Evolutionary conservation across 2,113 vertebrate genomes (phyloP).

Genomic region (Rissa tridactyla): DNA sequence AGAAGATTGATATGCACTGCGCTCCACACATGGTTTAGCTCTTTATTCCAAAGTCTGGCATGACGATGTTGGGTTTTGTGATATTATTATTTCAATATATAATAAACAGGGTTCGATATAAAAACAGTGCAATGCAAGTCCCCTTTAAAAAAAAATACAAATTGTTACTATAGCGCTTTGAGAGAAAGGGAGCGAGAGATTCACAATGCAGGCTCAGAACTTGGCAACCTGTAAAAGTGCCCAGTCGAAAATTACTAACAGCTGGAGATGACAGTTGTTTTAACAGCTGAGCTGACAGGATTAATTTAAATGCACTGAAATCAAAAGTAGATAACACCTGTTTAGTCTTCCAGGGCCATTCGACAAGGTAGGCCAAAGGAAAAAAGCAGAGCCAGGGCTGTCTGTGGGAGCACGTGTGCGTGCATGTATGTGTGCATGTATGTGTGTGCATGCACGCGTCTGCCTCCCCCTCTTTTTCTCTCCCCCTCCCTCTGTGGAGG

Average conservation of each 20-base stretch:
- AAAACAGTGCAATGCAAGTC: slow-evolving; percentile 52
- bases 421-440: neutral
- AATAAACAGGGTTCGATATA: slow-evolving; percentile 11
- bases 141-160: slow-evolving; percentile 67
- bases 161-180: slow-evolving; percentile 72
- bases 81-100: slow-evolving; percentile 56
- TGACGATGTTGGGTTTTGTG: slow-evolving; percentile 2
- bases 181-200: slow-evolving; percentile 64
- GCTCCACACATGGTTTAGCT: slow-evolving; percentile 31
- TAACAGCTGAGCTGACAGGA: slow-evolving; percentile 99
- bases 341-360: slow-evolving; percentile 92
- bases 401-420: neutral
- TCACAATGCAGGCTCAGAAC: slow-evolving; percentile 78
- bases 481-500: slow-evolving; percentile 13
- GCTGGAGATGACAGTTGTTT: slow-evolving; percentile 99
- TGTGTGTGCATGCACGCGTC: fast-evolving
- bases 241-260: slow-evolving; percentile 98
- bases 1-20: slow-evolving; percentile 44
- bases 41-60: slow-evolving; percentile 42
- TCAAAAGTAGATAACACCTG: slow-evolving; percentile 99
- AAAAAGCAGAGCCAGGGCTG: slow-evolving; percentile 66
- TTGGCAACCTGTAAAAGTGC: slow-evolving; percentile 93
- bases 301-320: slow-evolving; percentile 99
- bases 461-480: neutral
- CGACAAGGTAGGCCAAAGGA: slow-evolving; percentile 81